Percentiles rank a stretch among this genome's conserved stretches.
These are phyloP conservation scores for Bombus terrestris DNA, from an alignment of 1,140 invertebrate species.

Conservation along the genomic window DNA sequence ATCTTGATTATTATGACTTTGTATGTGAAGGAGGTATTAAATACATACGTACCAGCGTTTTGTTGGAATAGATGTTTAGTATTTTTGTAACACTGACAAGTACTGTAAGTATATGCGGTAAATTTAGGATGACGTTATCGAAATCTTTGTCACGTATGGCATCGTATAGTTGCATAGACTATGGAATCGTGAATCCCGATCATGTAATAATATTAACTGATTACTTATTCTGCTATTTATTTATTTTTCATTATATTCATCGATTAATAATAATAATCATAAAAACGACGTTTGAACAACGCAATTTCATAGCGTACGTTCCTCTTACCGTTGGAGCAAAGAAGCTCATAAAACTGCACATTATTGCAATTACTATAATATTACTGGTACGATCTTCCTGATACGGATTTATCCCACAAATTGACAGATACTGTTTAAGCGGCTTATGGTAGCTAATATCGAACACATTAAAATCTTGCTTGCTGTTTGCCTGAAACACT, in stretches of 20 bases:
- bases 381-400: background rate
- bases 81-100: background rate
- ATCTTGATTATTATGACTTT: background rate
- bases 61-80: background rate
- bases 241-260: background rate
- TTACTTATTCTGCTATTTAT: background rate
- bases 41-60: background rate
- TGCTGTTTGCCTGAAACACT: slow-evolving; percentile 9
- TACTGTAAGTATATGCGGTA: background rate
- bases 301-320: background rate
- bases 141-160: background rate
- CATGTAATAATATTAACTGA: background rate
- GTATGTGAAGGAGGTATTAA: background rate
- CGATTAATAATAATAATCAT: background rate
- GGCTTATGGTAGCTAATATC: background rate
- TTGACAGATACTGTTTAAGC: background rate
- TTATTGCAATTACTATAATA: background rate
- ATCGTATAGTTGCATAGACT: background rate
- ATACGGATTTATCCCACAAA: background rate
- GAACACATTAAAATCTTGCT: background rate
- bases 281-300: background rate
- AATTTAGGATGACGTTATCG: background rate
- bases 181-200: background rate
- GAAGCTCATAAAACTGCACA: background rate
- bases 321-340: background rate